These are phyloP conservation scores for Sylvia borin DNA, from an alignment of 2,797 vertebrate species.

Conservation along the genomic window DNA sequence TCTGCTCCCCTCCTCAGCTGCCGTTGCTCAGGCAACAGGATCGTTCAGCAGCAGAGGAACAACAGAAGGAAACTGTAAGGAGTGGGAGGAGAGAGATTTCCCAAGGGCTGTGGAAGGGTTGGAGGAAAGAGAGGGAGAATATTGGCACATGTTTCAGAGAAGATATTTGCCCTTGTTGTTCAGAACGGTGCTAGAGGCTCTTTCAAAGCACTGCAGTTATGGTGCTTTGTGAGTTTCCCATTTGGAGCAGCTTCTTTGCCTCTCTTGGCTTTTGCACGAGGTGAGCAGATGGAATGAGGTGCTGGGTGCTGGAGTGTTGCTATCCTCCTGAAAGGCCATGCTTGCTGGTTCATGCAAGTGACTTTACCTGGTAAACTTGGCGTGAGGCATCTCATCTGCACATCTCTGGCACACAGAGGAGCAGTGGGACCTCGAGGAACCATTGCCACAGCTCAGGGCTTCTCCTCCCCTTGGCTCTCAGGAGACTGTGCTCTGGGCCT, in stretches of 20 bases:
- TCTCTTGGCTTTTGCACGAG: background rate
- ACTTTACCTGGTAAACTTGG: background rate
- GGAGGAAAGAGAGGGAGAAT: background rate
- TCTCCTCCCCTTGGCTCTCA: background rate
- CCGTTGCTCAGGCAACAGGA: slow-evolving; percentile 41
- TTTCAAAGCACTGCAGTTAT: background rate
- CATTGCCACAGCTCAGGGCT: background rate
- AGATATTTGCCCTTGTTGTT: background rate
- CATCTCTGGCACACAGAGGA: background rate
- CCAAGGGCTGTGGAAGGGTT: background rate
- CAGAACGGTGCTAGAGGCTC: background rate
- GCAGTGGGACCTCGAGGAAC: background rate
- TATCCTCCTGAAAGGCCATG: background rate
- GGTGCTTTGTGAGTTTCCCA: background rate
- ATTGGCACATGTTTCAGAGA: background rate
- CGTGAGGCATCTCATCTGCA: background rate
- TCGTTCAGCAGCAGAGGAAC: background rate
- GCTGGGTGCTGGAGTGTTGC: background rate
- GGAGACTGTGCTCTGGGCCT: background rate
- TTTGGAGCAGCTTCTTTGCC: background rate
- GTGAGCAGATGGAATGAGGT: background rate
- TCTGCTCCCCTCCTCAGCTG: background rate
- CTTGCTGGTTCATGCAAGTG: background rate
- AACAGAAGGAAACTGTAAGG: background rate
- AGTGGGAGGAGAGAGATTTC: slow-evolving; percentile 16